Conservation (phyloP, 2,797 vertebrate genomes). For the Botia almorhae region DNA sequence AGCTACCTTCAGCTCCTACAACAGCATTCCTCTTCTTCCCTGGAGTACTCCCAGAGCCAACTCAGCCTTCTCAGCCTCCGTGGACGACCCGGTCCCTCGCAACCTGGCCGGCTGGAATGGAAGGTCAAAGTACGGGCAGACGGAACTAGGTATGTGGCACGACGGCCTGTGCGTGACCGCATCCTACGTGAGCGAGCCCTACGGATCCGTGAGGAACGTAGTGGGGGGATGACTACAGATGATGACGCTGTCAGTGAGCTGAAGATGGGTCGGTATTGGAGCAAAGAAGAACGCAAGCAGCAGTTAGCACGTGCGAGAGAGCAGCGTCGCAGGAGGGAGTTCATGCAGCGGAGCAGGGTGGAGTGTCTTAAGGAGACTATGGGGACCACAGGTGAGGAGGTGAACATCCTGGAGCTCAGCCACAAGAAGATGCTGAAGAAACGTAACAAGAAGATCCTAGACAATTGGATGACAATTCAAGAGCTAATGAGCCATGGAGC, state of each 20-base stretch:
- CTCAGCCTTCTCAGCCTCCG: slow-evolving; percentile 90
- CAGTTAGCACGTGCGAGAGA: slow-evolving; percentile 90
- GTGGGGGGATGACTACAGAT: slow-evolving; percentile 92
- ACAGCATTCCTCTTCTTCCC: slow-evolving; percentile 90
- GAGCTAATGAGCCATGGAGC: slow-evolving; percentile 97
- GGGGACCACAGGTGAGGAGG: slow-evolving; percentile 78
- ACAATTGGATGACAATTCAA: slow-evolving; percentile 99
- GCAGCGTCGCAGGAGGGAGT: slow-evolving; percentile 90
- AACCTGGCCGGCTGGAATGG: slow-evolving; percentile 89
- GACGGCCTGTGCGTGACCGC: slow-evolving; percentile 90
- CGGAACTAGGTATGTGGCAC: slow-evolving; percentile 91
- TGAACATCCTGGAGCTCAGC: slow-evolving; percentile 95
- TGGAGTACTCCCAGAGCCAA: slow-evolving; percentile 95
- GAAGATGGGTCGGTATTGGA: slow-evolving; percentile 98
- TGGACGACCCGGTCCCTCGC: slow-evolving; percentile 71
- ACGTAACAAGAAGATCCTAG: slow-evolving; percentile 96
- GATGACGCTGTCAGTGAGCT: slow-evolving; percentile 94
- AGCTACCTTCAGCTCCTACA: slow-evolving; percentile 97
- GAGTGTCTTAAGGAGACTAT: slow-evolving; percentile 86
- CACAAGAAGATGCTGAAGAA: slow-evolving; percentile 99
- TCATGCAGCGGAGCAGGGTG: slow-evolving; percentile 92
- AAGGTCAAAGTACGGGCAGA: slow-evolving; percentile 95
- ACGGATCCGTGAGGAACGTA: slow-evolving; percentile 93
- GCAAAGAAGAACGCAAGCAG: slow-evolving; percentile 95
- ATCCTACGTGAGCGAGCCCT: slow-evolving; percentile 93